Conservation (phyloP, 2,797 vertebrate genomes). For the Zenarchopterus dispar region DNA sequence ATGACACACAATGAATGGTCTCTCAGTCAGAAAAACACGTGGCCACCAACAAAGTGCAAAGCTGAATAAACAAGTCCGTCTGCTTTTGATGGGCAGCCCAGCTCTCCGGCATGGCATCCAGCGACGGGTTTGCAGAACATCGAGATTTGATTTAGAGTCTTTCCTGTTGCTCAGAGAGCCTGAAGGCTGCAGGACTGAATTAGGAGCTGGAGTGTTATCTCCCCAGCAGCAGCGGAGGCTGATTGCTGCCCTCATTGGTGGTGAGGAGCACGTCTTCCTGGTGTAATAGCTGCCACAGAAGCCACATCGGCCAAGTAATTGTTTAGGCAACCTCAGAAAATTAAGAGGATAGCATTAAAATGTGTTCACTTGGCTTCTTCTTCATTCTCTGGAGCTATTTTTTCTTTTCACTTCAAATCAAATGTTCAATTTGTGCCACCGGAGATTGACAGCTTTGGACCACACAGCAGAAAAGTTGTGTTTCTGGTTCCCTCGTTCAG, state of each 20-base stretch:
- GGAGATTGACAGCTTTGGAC: no score
- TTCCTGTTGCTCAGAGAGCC: constrained; percentile 64
- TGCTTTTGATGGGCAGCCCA: constrained; percentile 50
- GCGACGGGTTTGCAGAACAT: constrained; percentile 64
- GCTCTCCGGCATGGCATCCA: constrained; percentile 46
- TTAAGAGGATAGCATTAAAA: constrained; percentile 38
- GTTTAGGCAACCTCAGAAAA: constrained; percentile 63
- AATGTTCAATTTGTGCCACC: no score
- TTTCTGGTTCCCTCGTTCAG: no score
- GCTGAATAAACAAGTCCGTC: constrained; percentile 64
- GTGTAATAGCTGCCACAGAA: constrained; percentile 81
- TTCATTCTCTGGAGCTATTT: constrained; percentile 76
- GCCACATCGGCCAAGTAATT: constrained; percentile 79
- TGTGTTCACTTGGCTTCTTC: constrained; percentile 68
- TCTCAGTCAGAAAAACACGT: constrained; percentile 58
- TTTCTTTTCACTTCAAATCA: no score
- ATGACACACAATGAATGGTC: constrained; percentile 43
- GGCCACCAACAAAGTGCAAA: constrained; percentile 59
- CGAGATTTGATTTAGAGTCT: constrained; percentile 71
- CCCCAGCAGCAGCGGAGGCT: constrained; percentile 62
- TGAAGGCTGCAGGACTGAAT: constrained; percentile 75
- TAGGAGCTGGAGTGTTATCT: constrained; percentile 80
- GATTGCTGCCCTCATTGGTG: constrained; percentile 80
- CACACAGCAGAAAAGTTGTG: no score
- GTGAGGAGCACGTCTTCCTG: constrained; percentile 71